Conservation (phyloP, 2,888 invertebrate species). For the Epinotia nisella region DNA sequence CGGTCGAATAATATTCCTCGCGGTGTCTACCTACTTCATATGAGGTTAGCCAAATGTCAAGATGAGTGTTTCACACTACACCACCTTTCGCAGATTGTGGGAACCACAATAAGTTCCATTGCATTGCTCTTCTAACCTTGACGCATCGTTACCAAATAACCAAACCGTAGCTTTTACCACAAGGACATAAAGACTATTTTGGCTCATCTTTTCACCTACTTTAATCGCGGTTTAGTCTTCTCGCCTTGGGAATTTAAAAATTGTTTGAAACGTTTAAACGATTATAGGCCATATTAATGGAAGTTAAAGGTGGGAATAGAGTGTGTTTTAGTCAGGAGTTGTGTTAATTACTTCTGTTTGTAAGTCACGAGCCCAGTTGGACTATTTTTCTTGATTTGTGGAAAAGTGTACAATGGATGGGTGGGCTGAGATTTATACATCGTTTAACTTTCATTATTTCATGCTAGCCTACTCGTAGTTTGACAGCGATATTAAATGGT, state of each 20-base stretch:
- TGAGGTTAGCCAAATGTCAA: constrained; percentile 47
- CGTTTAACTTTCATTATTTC: constrained; percentile 8
- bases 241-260: constrained; percentile 4
- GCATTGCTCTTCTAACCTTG: constrained; percentile 40
- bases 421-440: constrained; percentile 14
- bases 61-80: constrained; percentile 3
- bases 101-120: constrained; percentile 46
- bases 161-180: constrained; percentile 1
- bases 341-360: constrained; percentile 19
- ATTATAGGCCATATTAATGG: neutral
- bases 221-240: constrained; percentile 12
- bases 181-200: constrained; percentile 6
- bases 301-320: neutral
- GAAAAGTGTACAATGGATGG: constrained; percentile 11
- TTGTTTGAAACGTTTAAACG: neutral
- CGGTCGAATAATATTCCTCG: too few species aligned
- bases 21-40: too few species aligned
- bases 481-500: neutral
- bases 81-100: constrained; percentile 49
- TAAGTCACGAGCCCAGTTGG: constrained; percentile 17
- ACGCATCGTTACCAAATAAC: constrained; percentile 35
- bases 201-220: neutral
- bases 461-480: constrained; percentile 2
- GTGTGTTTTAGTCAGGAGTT: neutral
- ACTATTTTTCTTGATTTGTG: constrained; percentile 30